Evolutionary conservation across 2,888 invertebrate genomes (phyloP).

Genomic region (Melipona bicolor): DNA sequence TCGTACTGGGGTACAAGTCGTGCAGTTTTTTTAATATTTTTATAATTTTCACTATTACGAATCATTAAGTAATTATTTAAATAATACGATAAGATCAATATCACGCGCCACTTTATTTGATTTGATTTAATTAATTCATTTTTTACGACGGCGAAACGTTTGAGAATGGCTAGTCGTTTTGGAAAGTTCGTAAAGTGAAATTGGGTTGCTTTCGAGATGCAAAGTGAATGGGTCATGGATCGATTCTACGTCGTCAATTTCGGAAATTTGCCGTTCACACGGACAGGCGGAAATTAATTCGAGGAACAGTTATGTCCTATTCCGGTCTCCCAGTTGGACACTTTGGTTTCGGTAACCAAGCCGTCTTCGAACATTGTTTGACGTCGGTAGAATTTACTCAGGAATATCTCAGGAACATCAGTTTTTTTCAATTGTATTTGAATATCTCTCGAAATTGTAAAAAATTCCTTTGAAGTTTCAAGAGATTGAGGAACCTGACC

Average conservation of each 20-base stretch:
- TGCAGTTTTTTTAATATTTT: no score
- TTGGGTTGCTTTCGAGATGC: not conserved
- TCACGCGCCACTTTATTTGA: no score
- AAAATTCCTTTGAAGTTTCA: not conserved
- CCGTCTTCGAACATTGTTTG: not conserved
- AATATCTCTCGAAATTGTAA: not conserved
- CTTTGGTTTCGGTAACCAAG: not conserved
- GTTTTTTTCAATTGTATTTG: no score
- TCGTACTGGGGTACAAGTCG: no score
- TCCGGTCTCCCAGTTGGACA: not conserved
- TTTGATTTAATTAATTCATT: no score
- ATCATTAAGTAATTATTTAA: no score
- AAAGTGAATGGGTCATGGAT: not conserved
- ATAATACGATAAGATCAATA: no score
- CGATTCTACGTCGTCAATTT: slow-evolving; percentile 9
- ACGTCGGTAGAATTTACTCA: not conserved
- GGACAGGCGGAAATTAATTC: slow-evolving; percentile 18
- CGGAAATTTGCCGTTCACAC: not conserved
- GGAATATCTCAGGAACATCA: not conserved
- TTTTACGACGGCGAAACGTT: not conserved
- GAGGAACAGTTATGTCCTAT: slow-evolving; percentile 30
- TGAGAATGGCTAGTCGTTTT: not conserved
- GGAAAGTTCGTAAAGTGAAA: not conserved
- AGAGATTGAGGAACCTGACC: not conserved
- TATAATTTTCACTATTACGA: no score